Evolutionary conservation across 2,797 vertebrate genomes (phyloP).

Genomic region (Acestrorhynchus altus): DNA sequence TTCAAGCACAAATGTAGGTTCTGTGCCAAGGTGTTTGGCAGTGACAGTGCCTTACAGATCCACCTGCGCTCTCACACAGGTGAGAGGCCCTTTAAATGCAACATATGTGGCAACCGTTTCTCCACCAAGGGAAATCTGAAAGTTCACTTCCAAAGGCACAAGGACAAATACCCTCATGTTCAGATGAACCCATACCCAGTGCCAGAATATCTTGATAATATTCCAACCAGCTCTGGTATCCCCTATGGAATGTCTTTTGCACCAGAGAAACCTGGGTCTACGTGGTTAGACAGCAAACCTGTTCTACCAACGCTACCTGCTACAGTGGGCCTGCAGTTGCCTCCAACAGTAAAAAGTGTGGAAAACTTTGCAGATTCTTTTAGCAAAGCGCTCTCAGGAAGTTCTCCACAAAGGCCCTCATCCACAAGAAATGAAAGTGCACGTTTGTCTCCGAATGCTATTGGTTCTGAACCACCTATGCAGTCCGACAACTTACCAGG

Average conservation of each 20-base stretch:
- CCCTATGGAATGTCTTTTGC: conserved; percentile 96
- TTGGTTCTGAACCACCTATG: conserved; percentile 78
- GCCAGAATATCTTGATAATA: conserved; percentile 97
- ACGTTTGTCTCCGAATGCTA: conserved; percentile 85
- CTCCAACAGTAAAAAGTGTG: conserved; percentile 79
- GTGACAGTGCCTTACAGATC: conserved; percentile 97
- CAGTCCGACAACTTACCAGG: conserved; percentile 76
- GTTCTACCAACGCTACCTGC: conserved; percentile 83
- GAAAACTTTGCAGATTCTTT: conserved; percentile 85
- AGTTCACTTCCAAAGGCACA: conserved; percentile 98
- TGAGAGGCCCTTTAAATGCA: conserved; percentile 98
- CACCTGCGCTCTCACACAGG: conserved; percentile 98
- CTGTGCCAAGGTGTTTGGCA: conserved; percentile 99
- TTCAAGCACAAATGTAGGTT: conserved; percentile 99
- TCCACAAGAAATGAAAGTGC: conserved; percentile 86
- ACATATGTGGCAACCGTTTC: conserved; percentile 98
- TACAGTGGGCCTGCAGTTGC: conserved; percentile 85
- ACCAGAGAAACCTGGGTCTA: conserved; percentile 90
- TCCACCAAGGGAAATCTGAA: conserved; percentile 99
- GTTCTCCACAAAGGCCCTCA: conserved; percentile 87
- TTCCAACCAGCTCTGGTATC: conserved; percentile 95
- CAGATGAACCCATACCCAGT: conserved; percentile 99
- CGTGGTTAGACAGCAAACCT: conserved; percentile 94
- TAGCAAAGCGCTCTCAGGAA: conserved; percentile 85
- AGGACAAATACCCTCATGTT: conserved; percentile 97